Evolutionary conservation across 1,140 invertebrate genomes (phyloP), one percentile per base, ranked within the genome.

Genomic region (Aplysia californica): DNA sequence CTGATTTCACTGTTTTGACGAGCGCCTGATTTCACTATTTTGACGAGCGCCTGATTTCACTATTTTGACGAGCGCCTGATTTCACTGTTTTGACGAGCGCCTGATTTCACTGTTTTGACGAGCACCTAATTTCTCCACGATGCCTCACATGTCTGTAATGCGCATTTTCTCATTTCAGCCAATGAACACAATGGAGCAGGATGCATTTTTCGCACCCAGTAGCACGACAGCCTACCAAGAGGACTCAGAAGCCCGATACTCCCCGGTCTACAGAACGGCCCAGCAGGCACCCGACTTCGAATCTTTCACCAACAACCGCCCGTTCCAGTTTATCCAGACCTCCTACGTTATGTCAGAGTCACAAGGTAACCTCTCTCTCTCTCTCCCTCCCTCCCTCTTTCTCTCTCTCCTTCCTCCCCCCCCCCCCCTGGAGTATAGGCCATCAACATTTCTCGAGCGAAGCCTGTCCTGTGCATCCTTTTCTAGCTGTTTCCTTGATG

Each of bases 281-380:
- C 18, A 20, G 20, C 29, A 20, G 72, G 39, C 66, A 10, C 36
- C 59, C n/a, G 72, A 75, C 56, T 65, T 75, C 35, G 59, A 75
- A 41, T 75, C 72, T 44, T 75, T 75, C 61, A 75, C 72, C 23
- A 41, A 75, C 61, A 75, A 75, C 33, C n/a, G 72, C 20, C 72
- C 72, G 1, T 75, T 75, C 41, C 72, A 75, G 61, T 75, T 75
- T 41, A 75, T 75, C 5, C 72, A 75, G 23, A 59, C 72, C 20
- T 75, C 72, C 33, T 75, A 75, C 56, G 61, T 75, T 21, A 75
- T 75, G 72, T 61, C 72, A 33, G 72, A 75, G 35, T 38, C 58
- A 61, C 21, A 5, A 67, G 33, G 65, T 67, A 39, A 61, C 5
- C 65, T 67, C 31, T 26, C 26, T 29, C 10, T 10, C 26, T 61